Conservation (phyloP, 2,797 vertebrate genomes). For the Echiichthys vipera region DNA sequence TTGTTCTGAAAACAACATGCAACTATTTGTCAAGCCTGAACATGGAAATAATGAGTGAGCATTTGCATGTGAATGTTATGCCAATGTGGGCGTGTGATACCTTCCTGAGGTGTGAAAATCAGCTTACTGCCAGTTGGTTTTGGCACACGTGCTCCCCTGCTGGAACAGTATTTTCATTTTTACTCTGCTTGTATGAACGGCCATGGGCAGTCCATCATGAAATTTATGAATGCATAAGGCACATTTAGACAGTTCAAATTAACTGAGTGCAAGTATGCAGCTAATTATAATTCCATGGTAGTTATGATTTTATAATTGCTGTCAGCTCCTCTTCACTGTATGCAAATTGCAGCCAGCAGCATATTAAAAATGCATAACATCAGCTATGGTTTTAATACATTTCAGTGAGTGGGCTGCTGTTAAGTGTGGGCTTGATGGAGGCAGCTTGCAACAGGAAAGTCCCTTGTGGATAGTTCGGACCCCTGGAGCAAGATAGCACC, state of each 20-base stretch:
- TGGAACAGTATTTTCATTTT: conserved; percentile 73
- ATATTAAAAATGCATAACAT: conserved; percentile 57
- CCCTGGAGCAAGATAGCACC: conserved; percentile 54
- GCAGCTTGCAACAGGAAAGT: conserved; percentile 57
- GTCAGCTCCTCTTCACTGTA: conserved; percentile 32
- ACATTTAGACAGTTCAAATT: conserved; percentile 55
- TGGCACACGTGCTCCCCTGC: conserved; percentile 60
- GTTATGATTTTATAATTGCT: conserved; percentile 47
- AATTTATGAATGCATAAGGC: conserved; percentile 72
- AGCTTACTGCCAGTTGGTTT: conserved; percentile 74
- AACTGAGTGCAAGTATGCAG: conserved; percentile 53
- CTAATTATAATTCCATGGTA: conserved; percentile 43
- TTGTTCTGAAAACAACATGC: conserved; percentile 27
- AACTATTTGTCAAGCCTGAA: conserved; percentile 23
- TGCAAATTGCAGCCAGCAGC: conserved; percentile 51
- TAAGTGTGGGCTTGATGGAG: conserved; percentile 40
- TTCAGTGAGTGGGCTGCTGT: conserved; percentile 37
- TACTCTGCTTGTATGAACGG: conserved; percentile 48
- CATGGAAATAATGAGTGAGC: conserved; percentile 44
- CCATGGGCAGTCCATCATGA: conserved; percentile 51
- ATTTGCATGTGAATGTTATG: conserved; percentile 69
- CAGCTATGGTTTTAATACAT: conserved; percentile 46
- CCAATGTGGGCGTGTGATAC: conserved; percentile 66
- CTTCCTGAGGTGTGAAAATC: conserved; percentile 79
- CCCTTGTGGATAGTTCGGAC: conserved; percentile 40